These are phyloP conservation scores for Lepisosteus osseus DNA, from an alignment of 2,113 vertebrate species.

Conservation along the genomic window DNA sequence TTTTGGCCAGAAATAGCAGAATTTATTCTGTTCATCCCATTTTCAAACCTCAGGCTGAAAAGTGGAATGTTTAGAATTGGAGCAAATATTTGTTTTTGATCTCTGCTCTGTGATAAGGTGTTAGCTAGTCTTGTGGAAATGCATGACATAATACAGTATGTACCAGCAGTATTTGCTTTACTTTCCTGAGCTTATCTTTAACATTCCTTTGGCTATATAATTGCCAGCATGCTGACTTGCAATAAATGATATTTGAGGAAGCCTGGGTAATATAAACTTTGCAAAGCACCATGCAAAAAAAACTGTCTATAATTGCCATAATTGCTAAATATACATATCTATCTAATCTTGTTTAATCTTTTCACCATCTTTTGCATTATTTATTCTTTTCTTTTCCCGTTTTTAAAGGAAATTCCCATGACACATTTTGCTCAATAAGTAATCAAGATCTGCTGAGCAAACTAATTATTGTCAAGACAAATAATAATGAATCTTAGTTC, in stretches of 20 bases:
- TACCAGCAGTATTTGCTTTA: conserved; percentile 31
- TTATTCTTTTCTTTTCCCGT: too few relatives aligned
- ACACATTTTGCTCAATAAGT: too few relatives aligned
- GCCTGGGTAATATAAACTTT: background rate
- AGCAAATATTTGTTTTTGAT: conserved; percentile 47
- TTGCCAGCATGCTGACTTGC: conserved; percentile 11
- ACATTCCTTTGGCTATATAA: conserved; percentile 38
- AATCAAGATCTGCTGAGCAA: too few relatives aligned
- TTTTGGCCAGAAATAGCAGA: too few relatives aligned
- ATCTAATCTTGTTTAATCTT: too few relatives aligned
- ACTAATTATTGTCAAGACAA: too few relatives aligned
- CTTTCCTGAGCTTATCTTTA: conserved; percentile 36
- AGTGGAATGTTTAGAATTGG: conserved; percentile 49
- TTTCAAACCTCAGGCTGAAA: background rate
- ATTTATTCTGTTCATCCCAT: background rate
- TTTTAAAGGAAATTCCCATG: too few relatives aligned
- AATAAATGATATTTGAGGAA: background rate
- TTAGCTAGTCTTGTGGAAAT: conserved; percentile 36
- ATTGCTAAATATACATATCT: too few relatives aligned
- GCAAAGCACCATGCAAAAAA: background rate
- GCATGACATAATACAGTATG: conserved; percentile 39
- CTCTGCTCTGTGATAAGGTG: conserved; percentile 50
- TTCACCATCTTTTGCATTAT: too few relatives aligned
- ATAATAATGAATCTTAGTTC: too few relatives aligned
- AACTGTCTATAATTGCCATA: too few relatives aligned